Percentiles rank a stretch among this genome's conserved stretches.
phyloP scores from a whole-genome alignment of 2,113 vertebrate genomes.

The Rhinichthys klamathensis region DNA sequence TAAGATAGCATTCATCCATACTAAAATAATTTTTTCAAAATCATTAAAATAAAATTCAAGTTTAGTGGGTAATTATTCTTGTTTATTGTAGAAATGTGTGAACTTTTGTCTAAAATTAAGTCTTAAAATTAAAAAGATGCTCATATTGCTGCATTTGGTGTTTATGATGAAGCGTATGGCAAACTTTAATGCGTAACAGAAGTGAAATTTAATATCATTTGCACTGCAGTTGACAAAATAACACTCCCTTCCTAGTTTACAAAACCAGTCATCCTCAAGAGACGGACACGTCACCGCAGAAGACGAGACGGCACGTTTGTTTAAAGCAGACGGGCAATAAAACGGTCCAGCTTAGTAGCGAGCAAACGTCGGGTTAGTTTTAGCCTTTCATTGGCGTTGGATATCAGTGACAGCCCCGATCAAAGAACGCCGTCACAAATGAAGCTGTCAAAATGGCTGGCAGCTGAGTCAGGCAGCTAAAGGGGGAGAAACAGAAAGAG shows the following conservation, averaged over 20 bases:
- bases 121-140: neutral
- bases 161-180: neutral
- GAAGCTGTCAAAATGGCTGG: constrained; percentile 75
- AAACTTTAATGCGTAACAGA: neutral
- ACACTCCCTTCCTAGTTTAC: constrained; percentile 55
- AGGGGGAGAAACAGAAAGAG: constrained; percentile 51
- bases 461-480: constrained; percentile 67
- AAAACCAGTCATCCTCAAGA: constrained; percentile 69
- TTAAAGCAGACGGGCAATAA: constrained; percentile 63
- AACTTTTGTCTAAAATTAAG: neutral
- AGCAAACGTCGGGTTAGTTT: constrained; percentile 59
- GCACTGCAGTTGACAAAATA: constrained; percentile 33
- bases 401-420: constrained; percentile 73
- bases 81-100: neutral
- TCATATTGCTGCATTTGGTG: constrained; percentile 1
- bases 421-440: constrained; percentile 74
- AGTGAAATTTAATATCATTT: neutral
- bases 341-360: constrained; percentile 40
- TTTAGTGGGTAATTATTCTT: neutral
- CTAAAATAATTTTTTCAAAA: neutral
- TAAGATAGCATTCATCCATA: neutral
- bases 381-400: constrained; percentile 68
- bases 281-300: constrained; percentile 61
- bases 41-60: too few species aligned
- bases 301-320: constrained; percentile 64